Base-by-base conservation (phyloP, 64 coral and sea anemone genomes). In the Dendronephthya gigantea region DNA sequence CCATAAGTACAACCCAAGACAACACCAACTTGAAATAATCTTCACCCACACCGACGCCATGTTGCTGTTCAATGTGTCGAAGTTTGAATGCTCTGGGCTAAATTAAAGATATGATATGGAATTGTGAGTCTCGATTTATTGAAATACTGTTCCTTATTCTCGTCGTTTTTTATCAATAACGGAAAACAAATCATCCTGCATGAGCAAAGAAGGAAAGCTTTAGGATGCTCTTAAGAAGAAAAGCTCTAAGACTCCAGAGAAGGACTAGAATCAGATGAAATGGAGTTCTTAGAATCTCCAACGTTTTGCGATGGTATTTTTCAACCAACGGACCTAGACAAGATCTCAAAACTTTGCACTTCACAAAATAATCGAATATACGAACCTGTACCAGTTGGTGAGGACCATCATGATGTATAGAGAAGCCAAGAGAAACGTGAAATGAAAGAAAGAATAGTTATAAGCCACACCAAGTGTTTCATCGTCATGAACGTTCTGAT, bases 371-470 rank as follows among this genome's bases (percentile, higher is more conserved):
- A 16, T 40, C 30, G 2, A 25, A 17, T n/a, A n/a, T 40, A 62
- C 91, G 40, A 32, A 97, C 94, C 92, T 97, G 70, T 97, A 97
- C 94, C 94, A 97, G 87, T 97, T 97, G 30, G 95, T 93, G 34
- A 98, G 84, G 0, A 91, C 91, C 95, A 98, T 98, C 95, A 98
- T 98, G 30, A 98, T 98, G 68, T 98, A 98, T 1, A 98, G 85
- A 34, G 95, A 98, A 6, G 95, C 95, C 49, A 98, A 34, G 39
- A 93, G 86, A 55, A 98, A 98, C 10, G 95, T 98, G 87, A 93
- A 76, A 83, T 98, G 95, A 62, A 98, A 98, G 83, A 93, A 98
- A 5, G 92, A 93, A 82, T 98, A 98, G 83, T 93, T 93, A 38
- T 98, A 98, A 39, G 84, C 89, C 30, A 98, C 95, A 27, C 83